Conservation (phyloP, 2,797 vertebrate species). For the Xyrichtys novacula region DNA sequence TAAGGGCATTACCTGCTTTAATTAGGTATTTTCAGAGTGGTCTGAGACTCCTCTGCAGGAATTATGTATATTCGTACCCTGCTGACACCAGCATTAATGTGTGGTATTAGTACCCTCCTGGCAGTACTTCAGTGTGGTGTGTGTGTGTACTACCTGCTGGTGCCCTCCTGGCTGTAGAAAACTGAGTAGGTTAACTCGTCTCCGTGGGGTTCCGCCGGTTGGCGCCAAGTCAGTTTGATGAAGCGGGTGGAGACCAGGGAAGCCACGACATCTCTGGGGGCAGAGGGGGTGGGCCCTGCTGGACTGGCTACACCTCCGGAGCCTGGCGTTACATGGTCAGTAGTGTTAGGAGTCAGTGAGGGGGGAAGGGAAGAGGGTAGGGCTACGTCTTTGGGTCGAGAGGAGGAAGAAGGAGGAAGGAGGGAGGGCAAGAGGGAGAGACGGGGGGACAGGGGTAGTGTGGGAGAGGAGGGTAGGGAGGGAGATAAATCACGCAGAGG, state of each 20-base stretch:
- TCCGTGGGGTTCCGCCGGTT: constrained; percentile 93
- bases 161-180: constrained; percentile 95
- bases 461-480: background rate
- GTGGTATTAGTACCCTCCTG: constrained; percentile 80
- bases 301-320: constrained; percentile 85
- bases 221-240: constrained; percentile 97
- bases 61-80: constrained; percentile 25
- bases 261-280: constrained; percentile 95
- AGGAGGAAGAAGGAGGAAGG: constrained; percentile 59
- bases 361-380: constrained; percentile 95
- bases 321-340: constrained; percentile 99
- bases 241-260: constrained; percentile 98
- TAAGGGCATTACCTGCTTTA: constrained; percentile 41
- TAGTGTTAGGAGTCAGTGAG: constrained; percentile 99
- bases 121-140: constrained; percentile 83
- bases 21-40: constrained; percentile 27
- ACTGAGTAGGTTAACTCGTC: constrained; percentile 97
- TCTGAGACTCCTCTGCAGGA: constrained; percentile 3
- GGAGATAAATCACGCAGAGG: constrained; percentile 33
- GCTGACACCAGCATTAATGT: constrained; percentile 34
- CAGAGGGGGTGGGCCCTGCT: constrained; percentile 91
- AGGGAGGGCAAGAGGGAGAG: constrained; percentile 73
- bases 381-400: constrained; percentile 94
- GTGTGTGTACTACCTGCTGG: constrained; percentile 86
- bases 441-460: constrained; percentile 28